These are phyloP conservation scores for Deladenus siricidicola DNA, from an alignment of 2,888 invertebrate genomes.

Conservation along the genomic window DNA sequence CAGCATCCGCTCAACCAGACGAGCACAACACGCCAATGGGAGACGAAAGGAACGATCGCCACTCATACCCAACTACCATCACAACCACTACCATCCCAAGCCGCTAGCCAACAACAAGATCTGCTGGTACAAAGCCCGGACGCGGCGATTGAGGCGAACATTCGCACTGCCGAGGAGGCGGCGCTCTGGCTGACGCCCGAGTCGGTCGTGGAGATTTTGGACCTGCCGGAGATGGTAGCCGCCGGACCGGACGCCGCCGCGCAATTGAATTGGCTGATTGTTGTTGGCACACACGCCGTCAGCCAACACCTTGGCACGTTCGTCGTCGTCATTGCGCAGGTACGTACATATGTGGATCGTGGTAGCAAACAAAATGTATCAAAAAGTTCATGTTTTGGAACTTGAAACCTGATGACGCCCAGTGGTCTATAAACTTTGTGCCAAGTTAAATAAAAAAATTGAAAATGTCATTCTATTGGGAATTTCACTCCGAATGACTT, in stretches of 20 bases:
- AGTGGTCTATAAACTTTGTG: no score
- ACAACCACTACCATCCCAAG: no score
- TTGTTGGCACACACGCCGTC: conserved; percentile 3
- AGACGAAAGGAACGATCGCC: background rate
- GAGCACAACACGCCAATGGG: background rate
- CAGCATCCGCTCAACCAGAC: background rate
- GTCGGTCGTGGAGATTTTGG: background rate
- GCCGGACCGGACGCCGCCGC: background rate
- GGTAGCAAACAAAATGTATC: background rate
- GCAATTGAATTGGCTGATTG: background rate
- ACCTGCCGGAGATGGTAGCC: background rate
- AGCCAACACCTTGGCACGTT: conserved; percentile 5
- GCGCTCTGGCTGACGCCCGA: background rate
- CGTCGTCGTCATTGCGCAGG: conserved; percentile 7
- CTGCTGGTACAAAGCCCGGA: no score
- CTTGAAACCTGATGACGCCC: no score
- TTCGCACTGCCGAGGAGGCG: background rate
- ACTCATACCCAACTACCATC: no score
- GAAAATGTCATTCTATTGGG: no score
- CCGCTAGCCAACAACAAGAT: no score
- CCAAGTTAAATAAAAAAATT: no score
- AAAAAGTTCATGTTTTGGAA: background rate
- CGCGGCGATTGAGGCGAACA: background rate
- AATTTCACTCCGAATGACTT: no score
- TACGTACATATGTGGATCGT: background rate